Base-by-base conservation (phyloP, 2,797 vertebrate genomes). In the Syngnathus rostellatus region DNA sequence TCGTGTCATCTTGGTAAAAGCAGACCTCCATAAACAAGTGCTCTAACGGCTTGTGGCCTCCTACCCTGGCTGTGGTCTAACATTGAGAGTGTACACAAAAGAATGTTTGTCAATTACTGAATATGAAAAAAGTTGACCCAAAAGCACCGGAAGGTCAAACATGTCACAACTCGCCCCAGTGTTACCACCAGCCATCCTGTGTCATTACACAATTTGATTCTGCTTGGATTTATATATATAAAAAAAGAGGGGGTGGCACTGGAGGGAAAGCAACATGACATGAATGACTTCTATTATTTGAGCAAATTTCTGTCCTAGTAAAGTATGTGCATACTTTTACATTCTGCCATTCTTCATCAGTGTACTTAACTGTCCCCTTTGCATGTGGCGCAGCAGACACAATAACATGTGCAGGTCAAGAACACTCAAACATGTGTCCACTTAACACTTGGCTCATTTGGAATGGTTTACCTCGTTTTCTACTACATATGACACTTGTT, bases 391-490 rank as follows among this genome's bases (percentile, higher is more conserved):
- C 66, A 7, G 45, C 55, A 68, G 61, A 79, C 71, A 78, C 80
- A 83, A 73, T 62, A 81, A 77, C 70, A 77, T 67, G 62, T 16
- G 8, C 19, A 19, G 45, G 31, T 7, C 25, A n/a, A 31, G 16
- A 51, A 37, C 17, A 39, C 25, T 2, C 16, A 37, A 63, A 21
- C 46, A 21, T 48, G 62, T 48, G 62, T 48, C 43, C 23, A 63
- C 43, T 48, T 63, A 31, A 48, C 25, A 48, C 8, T 45, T 43
- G 3, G 9, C 21, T 45, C 21, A 31, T 23, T 45, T 43, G 39
- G 21, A 43, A 21, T 43, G 14, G 10, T 60, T 41, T 41, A 11
- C 41, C 3, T 45, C 2, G 6, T 23, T 62, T 43, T 23, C 16
- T 40, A 54, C 31, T n/a, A 11, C 11, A 9, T 19, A 17, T 37